These are phyloP conservation scores for Jordanella pulchra DNA, from an alignment of 2,797 vertebrate species.

Conservation along the genomic window DNA sequence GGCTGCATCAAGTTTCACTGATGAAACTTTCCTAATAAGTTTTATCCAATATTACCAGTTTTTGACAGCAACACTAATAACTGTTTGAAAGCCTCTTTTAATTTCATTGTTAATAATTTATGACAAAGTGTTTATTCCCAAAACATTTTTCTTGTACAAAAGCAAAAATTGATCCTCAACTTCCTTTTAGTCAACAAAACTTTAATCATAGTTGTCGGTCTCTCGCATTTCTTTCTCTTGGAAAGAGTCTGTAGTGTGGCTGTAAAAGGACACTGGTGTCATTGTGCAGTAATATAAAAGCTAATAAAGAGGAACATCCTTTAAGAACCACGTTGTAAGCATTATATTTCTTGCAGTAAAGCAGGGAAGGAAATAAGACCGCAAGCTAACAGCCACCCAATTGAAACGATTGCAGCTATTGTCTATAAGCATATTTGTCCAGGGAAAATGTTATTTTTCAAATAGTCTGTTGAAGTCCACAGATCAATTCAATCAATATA, in stretches of 20 bases:
- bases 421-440: neutral
- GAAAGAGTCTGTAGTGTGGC: conserved; percentile 2
- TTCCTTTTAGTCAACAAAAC: too few species aligned
- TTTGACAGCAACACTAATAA: conserved; percentile 18
- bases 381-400: neutral
- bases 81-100: conserved; percentile 7
- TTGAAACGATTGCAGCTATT: neutral
- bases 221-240: neutral
- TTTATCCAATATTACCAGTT: conserved; percentile 7
- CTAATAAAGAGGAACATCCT: conserved; percentile 72
- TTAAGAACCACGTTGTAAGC: conserved; percentile 58
- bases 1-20: conserved; percentile 13
- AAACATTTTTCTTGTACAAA: too few species aligned
- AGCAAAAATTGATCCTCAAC: too few species aligned
- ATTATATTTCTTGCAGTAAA: conserved; percentile 48
- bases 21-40: conserved; percentile 27
- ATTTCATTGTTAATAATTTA: too few species aligned
- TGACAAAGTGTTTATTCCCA: too few species aligned
- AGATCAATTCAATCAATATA: too few species aligned
- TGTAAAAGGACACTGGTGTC: conserved; percentile 38
- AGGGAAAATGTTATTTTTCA: too few species aligned
- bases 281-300: conserved; percentile 62
- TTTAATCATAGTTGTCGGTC: neutral
- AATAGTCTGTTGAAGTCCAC: too few species aligned
- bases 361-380: conserved; percentile 25